Evolutionary conservation across 2,888 invertebrate species (phyloP).

Genomic region (Pegoplata infirma): DNA sequence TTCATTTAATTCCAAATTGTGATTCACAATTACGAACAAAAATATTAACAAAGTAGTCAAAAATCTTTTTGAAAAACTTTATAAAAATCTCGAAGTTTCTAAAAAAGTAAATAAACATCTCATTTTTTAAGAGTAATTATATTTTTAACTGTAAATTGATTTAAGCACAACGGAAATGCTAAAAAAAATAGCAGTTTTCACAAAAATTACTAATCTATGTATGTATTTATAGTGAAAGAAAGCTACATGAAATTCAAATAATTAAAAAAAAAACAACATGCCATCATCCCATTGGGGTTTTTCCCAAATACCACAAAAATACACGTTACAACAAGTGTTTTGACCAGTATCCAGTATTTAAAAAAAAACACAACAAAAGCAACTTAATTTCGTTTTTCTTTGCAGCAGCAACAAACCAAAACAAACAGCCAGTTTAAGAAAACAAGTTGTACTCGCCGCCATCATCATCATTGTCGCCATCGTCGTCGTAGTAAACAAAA

Average conservation of each 20-base stretch:
- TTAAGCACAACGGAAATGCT: neutral
- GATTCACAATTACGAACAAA: too few relatives aligned
- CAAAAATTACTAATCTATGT: too few relatives aligned
- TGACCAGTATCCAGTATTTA: conserved; percentile 18
- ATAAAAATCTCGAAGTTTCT: too few relatives aligned
- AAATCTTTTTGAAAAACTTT: too few relatives aligned
- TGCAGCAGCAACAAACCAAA: conserved; percentile 28
- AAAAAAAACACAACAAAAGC: conserved; percentile 24
- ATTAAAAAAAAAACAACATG: conserved; percentile 18
- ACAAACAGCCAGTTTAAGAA: conserved; percentile 22
- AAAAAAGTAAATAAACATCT: too few relatives aligned
- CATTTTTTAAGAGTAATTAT: too few relatives aligned
- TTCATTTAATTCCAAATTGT: too few relatives aligned
- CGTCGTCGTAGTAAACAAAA: conserved; percentile 22
- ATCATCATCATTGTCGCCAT: conserved; percentile 3
- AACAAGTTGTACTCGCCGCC: conserved; percentile 41
- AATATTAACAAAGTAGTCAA: too few relatives aligned
- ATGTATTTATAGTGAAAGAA: too few relatives aligned
- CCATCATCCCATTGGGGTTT: conserved; percentile 25
- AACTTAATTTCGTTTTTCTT: conserved; percentile 54
- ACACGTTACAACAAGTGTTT: conserved; percentile 54
- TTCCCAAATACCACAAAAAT: conserved; percentile 24
- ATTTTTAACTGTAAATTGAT: neutral
- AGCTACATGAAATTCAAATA: neutral
- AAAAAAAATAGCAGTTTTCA: neutral